phyloP scores from a whole-genome alignment of 2,113 vertebrate species.

The Pelobates fuscus region DNA sequence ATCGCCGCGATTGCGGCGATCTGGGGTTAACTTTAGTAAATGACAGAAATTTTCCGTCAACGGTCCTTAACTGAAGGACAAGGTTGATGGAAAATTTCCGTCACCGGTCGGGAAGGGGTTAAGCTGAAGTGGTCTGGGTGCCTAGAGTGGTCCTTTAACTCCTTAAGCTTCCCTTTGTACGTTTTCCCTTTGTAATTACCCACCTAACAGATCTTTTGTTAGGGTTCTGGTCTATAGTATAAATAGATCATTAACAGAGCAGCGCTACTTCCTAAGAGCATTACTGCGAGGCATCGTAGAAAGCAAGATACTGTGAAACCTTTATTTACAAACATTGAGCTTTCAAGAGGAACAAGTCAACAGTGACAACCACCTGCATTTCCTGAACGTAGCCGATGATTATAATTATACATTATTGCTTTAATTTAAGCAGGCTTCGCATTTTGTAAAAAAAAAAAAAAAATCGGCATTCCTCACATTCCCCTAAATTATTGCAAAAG shows the following conservation, averaged over 20 bases:
- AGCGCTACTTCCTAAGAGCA: neutral
- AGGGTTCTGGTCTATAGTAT: neutral
- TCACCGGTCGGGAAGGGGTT: too few species aligned
- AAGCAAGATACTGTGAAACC: neutral
- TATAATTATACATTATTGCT: conserved; percentile 7
- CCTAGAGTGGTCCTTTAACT: too few species aligned
- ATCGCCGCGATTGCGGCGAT: too few species aligned
- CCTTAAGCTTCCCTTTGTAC: too few species aligned
- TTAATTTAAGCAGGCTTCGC: neutral
- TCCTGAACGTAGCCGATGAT: conserved; percentile 6
- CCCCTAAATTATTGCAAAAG: conserved; percentile 28
- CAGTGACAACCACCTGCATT: neutral
- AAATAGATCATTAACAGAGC: conserved; percentile 2
- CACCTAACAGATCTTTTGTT: conserved; percentile 19
- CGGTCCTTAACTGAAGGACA: too few species aligned
- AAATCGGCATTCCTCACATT: conserved; percentile 32
- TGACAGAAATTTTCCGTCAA: too few species aligned
- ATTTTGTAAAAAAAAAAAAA: conserved; percentile 11
- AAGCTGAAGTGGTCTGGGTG: too few species aligned
- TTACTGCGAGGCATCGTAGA: neutral
- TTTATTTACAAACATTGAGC: neutral
- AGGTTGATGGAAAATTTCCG: too few species aligned
- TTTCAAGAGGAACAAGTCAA: neutral
- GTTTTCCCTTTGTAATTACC: neutral
- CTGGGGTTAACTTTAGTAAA: too few species aligned